Evolutionary conservation across 2,113 vertebrate species (phyloP).

Genomic region (Zeus faber): DNA sequence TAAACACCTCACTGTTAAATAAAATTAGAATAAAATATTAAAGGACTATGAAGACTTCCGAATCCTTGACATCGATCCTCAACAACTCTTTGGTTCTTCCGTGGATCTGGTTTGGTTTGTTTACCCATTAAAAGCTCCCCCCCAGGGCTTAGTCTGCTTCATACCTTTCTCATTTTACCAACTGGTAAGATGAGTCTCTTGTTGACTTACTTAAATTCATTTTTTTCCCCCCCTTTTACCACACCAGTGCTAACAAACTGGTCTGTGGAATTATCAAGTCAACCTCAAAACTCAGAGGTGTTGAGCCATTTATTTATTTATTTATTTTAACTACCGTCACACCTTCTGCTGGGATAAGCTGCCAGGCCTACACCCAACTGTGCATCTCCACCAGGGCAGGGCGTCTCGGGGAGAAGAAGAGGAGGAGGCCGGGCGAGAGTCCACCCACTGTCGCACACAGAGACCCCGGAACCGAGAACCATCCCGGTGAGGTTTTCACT

Average conservation of each 20-base stretch:
- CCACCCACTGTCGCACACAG: slow-evolving; percentile 9
- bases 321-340: neutral
- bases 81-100: no score
- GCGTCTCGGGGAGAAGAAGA: slow-evolving; percentile 9
- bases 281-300: neutral
- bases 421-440: slow-evolving; percentile 12
- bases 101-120: no score
- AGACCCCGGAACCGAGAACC: slow-evolving; percentile 23
- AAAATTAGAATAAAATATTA: no score
- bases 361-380: slow-evolving; percentile 19
- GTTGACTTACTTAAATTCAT: slow-evolving; percentile 53
- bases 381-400: slow-evolving; percentile 52
- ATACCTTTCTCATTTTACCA: neutral
- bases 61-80: no score
- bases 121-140: slow-evolving; percentile 42
- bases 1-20: no score
- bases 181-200: slow-evolving; percentile 50
- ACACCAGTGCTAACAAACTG: slow-evolving; percentile 27
- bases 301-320: no score
- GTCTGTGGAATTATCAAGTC: neutral
- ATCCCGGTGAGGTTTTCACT: slow-evolving; percentile 50
- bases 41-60: no score
- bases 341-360: neutral
- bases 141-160: neutral
- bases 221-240: slow-evolving; percentile 30